A percentile compares a stretch with the other conserved stretches of the same genome.
Evolutionary conservation across 1,140 invertebrate genomes (phyloP).

Genomic region (Brachystomella parvula): DNA sequence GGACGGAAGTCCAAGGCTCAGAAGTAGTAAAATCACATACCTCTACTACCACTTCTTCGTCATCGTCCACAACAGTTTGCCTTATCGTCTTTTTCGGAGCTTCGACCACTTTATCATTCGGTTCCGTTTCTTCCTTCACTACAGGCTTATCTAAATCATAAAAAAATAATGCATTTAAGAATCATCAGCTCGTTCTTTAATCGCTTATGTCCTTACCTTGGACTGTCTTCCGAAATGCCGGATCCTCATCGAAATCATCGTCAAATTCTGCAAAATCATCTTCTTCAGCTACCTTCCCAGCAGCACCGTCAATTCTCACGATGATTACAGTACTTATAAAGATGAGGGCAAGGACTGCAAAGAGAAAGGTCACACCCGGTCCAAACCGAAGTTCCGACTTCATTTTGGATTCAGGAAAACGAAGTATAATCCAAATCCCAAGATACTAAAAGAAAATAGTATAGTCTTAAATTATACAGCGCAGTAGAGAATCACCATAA

Average conservation of each 20-base stretch:
- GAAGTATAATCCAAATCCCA: not conserved
- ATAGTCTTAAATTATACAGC: too few relatives aligned
- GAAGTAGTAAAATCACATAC: slow-evolving; percentile 15
- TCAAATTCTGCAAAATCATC: slow-evolving; percentile 20
- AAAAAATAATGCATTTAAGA: not conserved
- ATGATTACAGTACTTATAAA: not conserved
- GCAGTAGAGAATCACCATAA: too few relatives aligned
- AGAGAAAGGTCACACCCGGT: not conserved
- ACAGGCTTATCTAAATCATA: not conserved
- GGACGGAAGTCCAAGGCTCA: slow-evolving; percentile 7
- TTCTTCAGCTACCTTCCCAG: not conserved
- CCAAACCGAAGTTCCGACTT: not conserved
- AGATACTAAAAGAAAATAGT: not conserved
- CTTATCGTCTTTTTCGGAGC: not conserved
- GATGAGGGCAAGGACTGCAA: slow-evolving; percentile 2
- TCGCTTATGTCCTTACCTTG: not conserved
- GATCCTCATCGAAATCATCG: slow-evolving; percentile 15
- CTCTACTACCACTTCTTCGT: slow-evolving; percentile 34
- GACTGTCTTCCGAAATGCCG: not conserved
- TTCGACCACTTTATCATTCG: not conserved
- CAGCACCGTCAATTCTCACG: not conserved
- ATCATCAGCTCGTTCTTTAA: not conserved
- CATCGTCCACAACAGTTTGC: slow-evolving; percentile 17
- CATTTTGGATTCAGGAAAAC: not conserved
- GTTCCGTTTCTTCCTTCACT: not conserved